A percentile compares a stretch with the other conserved stretches of the same genome.
Conservation (phyloP, 2,113 vertebrate species). For the Morone chrysops region DNA sequence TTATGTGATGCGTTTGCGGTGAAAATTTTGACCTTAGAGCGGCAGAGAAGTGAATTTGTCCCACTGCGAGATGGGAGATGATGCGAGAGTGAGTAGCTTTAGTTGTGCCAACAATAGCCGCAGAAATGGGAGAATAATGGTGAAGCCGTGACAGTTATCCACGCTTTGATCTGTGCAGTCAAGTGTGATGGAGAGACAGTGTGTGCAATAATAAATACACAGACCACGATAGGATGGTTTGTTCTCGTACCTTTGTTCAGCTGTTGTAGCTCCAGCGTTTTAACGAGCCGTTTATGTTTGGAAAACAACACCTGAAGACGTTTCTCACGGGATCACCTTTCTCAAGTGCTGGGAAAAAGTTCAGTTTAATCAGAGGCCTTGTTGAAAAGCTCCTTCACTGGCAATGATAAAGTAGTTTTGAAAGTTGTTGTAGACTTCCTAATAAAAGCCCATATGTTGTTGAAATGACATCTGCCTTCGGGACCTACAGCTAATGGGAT, state of each 20-base stretch:
- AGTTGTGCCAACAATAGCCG: slow-evolving; percentile 36
- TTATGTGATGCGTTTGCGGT: background rate
- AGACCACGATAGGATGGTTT: background rate
- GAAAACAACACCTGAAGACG: slow-evolving; percentile 43
- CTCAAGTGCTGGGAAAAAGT: slow-evolving; percentile 5
- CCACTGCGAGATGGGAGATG: background rate
- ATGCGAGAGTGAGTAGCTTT: background rate
- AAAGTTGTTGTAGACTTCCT: background rate
- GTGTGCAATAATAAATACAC: background rate
- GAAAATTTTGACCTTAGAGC: too few relatives aligned
- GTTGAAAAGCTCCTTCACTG: background rate
- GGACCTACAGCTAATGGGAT: slow-evolving; percentile 2
- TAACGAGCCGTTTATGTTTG: slow-evolving; percentile 17
- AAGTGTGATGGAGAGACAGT: slow-evolving; percentile 63
- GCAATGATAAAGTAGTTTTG: background rate
- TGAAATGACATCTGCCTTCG: background rate
- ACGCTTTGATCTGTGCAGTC: slow-evolving; percentile 48
- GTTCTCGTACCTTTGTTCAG: background rate
- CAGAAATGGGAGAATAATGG: slow-evolving; percentile 35
- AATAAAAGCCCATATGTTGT: background rate
- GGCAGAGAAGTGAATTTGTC: background rate
- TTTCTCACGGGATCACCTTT: slow-evolving; percentile 51
- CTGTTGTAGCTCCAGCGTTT: background rate
- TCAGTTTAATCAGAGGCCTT: slow-evolving; percentile 24
- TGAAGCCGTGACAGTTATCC: slow-evolving; percentile 63